Evolutionary conservation across 2,888 invertebrate genomes (phyloP).

Genomic region (Branchellion lobata): DNA sequence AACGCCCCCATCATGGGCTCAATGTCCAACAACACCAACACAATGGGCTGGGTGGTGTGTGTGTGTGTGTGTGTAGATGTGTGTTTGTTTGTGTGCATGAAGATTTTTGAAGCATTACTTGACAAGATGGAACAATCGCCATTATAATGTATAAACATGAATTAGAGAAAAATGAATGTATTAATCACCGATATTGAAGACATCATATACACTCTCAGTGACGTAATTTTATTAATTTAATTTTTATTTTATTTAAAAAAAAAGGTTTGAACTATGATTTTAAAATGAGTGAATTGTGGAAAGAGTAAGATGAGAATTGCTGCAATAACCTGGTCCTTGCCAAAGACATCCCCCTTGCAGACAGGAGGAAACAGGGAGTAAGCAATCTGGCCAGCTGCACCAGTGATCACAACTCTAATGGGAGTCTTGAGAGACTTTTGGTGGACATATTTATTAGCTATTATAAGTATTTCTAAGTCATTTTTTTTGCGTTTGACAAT

Average conservation of each 20-base stretch:
- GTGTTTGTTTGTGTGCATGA: conserved; percentile 48
- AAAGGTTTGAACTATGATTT: no score
- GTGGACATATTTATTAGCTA: background rate
- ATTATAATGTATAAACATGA: no score
- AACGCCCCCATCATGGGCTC: conserved; percentile 92
- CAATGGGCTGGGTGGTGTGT: conserved; percentile 73
- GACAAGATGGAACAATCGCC: background rate
- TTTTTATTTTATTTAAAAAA: no score
- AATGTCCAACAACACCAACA: conserved; percentile 88
- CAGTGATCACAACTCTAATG: conserved; percentile 90
- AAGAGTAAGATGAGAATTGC: no score
- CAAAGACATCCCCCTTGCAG: conserved; percentile 93
- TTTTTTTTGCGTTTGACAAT: no score
- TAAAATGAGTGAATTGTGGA: no score
- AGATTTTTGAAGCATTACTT: background rate
- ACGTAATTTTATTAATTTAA: background rate
- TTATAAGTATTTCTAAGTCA: background rate
- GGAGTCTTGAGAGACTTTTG: conserved; percentile 63
- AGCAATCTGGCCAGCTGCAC: conserved; percentile 98
- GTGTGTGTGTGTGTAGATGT: no score
- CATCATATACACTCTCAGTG: no score
- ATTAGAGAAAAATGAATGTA: no score
- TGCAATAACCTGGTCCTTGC: conserved; percentile 65
- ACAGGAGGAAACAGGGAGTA: conserved; percentile 92
- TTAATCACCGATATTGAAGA: no score